These are phyloP conservation scores for Paedocypris sp. DNA, from an alignment of 2,113 vertebrate species.

Conservation along the genomic window DNA sequence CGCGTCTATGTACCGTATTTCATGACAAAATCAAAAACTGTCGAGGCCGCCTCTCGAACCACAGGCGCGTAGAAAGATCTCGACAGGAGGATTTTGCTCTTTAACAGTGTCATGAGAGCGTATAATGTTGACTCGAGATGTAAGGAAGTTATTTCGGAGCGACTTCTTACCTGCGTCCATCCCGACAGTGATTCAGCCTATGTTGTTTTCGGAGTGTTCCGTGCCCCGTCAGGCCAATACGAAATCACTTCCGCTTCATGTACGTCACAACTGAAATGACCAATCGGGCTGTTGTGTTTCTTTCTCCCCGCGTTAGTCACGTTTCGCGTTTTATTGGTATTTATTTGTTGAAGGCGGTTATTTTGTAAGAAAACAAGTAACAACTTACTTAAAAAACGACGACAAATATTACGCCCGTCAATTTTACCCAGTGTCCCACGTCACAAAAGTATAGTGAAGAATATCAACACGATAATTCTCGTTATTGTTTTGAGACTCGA, in stretches of 20 bases:
- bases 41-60: neutral
- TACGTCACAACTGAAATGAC: conserved; percentile 14
- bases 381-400: no score
- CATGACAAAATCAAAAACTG: conserved; percentile 4
- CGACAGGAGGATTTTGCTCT: neutral
- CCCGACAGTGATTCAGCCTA: conserved; percentile 61
- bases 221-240: conserved; percentile 43
- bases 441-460: no score
- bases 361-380: no score
- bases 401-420: no score
- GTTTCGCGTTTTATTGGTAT: no score
- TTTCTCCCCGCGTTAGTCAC: no score
- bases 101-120: conserved; percentile 10
- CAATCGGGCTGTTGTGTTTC: no score
- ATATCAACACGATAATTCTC: no score
- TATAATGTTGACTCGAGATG: neutral
- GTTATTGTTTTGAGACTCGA: no score
- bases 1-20: conserved; percentile 12
- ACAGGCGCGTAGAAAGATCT: neutral
- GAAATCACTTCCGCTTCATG: conserved; percentile 16
- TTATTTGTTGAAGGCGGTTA: no score
- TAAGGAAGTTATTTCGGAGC: conserved; percentile 24
- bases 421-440: no score
- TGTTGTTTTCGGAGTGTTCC: conserved; percentile 54
- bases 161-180: conserved; percentile 67